phyloP scores from a whole-genome alignment of 2,888 invertebrate species.

The Plebejus melissa region DNA sequence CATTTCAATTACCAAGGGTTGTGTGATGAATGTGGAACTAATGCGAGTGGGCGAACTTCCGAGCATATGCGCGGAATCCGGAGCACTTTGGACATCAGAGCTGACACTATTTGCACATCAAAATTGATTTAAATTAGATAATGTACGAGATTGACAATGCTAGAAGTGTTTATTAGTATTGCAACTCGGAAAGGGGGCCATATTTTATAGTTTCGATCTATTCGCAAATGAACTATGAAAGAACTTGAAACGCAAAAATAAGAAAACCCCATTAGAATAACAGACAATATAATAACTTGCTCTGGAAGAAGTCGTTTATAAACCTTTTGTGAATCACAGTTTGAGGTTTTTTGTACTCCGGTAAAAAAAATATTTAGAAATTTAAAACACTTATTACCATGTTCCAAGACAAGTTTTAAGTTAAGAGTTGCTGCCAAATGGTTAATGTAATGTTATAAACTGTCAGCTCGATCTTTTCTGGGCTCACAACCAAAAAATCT shows the following conservation, averaged over 20 bases:
- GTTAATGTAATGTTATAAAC: too few species aligned
- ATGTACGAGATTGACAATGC: not conserved
- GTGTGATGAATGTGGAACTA: conserved; percentile 35
- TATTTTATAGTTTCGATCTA: not conserved
- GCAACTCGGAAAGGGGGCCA: not conserved
- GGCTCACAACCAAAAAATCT: too few species aligned
- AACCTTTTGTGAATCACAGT: too few species aligned
- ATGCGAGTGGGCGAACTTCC: conserved; percentile 27
- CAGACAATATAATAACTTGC: too few species aligned
- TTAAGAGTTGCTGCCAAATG: too few species aligned
- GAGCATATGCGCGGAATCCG: conserved; percentile 24
- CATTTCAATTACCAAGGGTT: conserved; percentile 35
- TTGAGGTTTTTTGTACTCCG: too few species aligned
- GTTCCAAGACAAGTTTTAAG: too few species aligned
- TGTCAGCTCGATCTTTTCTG: too few species aligned
- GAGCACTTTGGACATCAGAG: not conserved
- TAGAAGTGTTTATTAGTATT: not conserved
- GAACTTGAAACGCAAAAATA: not conserved
- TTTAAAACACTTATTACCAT: too few species aligned
- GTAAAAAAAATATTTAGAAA: too few species aligned
- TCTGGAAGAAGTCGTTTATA: too few species aligned
- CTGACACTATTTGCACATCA: not conserved
- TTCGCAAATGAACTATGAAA: not conserved
- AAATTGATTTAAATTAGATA: conserved; percentile 2
- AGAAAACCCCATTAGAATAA: too few species aligned